Evolutionary conservation across 2,888 invertebrate species (phyloP).

Genomic region (Labia minor): DNA sequence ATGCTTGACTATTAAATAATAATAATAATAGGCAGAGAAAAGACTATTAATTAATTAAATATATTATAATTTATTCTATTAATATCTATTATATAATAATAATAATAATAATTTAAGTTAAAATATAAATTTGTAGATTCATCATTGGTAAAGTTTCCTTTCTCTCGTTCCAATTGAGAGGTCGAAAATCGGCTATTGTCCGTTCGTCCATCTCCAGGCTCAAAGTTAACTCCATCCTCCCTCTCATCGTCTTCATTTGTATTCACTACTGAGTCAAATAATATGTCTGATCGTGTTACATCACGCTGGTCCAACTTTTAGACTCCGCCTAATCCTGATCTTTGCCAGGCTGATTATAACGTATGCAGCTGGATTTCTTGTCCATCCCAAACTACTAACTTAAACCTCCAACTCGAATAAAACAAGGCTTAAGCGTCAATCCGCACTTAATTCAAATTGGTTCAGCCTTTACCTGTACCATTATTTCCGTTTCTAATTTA

Average conservation of each 20-base stretch:
- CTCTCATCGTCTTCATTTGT: not conserved
- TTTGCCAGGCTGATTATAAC: not conserved
- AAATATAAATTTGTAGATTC: too few relatives aligned
- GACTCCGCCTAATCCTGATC: not conserved
- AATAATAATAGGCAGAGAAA: too few relatives aligned
- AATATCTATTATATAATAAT: too few relatives aligned
- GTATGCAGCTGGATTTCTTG: not conserved
- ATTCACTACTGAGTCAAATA: not conserved
- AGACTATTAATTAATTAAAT: too few relatives aligned
- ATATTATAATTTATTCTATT: too few relatives aligned
- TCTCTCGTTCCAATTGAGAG: too few relatives aligned
- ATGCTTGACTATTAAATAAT: too few relatives aligned
- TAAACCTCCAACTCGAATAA: not conserved
- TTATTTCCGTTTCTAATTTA: not conserved
- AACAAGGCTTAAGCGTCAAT: not conserved
- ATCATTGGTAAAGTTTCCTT: too few relatives aligned
- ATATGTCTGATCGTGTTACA: conserved; percentile 13
- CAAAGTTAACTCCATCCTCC: not conserved
- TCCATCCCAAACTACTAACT: not conserved
- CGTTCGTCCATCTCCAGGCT: not conserved
- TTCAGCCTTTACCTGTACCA: not conserved
- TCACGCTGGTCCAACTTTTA: not conserved
- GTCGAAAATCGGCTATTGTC: not conserved
- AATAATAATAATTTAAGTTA: too few relatives aligned
- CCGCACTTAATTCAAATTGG: not conserved